Conservation (phyloP, 2,888 invertebrate genomes). For the Miltochrista miniata region DNA sequence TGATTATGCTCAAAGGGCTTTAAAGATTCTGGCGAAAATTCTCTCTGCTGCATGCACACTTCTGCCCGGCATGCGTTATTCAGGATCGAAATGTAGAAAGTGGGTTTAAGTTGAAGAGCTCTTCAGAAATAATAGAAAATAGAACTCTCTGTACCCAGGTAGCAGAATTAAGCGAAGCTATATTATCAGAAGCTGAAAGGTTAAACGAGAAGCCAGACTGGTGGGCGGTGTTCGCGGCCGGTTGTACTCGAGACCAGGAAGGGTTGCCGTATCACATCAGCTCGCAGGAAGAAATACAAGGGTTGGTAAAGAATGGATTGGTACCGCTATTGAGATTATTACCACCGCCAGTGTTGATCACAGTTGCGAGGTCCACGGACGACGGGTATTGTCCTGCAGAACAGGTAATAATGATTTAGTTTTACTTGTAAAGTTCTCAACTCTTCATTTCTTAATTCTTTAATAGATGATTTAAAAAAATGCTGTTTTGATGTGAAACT, state of each 20-base stretch:
- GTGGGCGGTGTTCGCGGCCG: constrained; percentile 92
- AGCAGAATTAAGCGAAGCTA: constrained; percentile 69
- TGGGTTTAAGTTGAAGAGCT: no score
- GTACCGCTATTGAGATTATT: constrained; percentile 82
- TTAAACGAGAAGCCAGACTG: constrained; percentile 88
- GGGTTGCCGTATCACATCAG: constrained; percentile 94
- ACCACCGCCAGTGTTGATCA: constrained; percentile 87
- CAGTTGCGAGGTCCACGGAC: constrained; percentile 92
- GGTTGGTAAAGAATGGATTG: constrained; percentile 84
- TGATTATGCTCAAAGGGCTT: no score
- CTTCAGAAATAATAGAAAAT: no score
- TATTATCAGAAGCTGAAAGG: constrained; percentile 79
- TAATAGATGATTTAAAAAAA: no score
- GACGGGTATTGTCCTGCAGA: constrained; percentile 95
- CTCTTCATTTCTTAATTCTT: no score
- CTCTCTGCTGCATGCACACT: no score
- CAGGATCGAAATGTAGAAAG: no score
- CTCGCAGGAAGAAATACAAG: constrained; percentile 85
- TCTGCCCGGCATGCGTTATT: no score
- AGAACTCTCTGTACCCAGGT: constrained; percentile 51
- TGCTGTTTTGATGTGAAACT: no score
- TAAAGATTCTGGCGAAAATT: no score
- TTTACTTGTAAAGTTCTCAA: neutral
- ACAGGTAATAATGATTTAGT: constrained; percentile 67
- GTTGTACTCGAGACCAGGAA: constrained; percentile 93